Percentiles rank a stretch among this genome's conserved stretches.
Conservation (phyloP, 2,888 invertebrate species). For the Lycia hirtaria region DNA sequence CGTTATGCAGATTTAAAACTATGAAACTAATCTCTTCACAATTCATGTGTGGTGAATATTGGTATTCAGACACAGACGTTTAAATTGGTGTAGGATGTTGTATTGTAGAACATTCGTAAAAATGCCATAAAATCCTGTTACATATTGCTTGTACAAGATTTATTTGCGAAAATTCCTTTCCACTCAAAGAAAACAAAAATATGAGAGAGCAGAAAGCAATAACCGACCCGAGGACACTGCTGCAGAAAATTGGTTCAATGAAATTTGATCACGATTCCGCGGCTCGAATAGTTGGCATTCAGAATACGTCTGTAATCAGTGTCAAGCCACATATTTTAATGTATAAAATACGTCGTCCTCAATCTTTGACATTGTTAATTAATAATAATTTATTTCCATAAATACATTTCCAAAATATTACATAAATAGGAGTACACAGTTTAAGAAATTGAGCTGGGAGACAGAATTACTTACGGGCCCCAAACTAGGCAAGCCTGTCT, state of each 20-base stretch:
- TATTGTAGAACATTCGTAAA: slow-evolving; percentile 1
- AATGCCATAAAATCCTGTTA: slow-evolving; percentile 23
- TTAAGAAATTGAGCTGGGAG: too few species aligned
- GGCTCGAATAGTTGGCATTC: slow-evolving; percentile 42
- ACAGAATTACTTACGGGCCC: too few species aligned
- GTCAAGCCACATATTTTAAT: slow-evolving; percentile 16
- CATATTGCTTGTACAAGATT: slow-evolving; percentile 27
- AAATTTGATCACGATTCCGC: slow-evolving; percentile 52
- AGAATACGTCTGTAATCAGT: slow-evolving; percentile 40
- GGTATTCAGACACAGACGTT: too few species aligned
- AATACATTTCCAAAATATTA: too few species aligned
- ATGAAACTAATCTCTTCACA: too few species aligned
- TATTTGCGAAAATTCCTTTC: slow-evolving; percentile 24
- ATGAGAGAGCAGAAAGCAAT: slow-evolving; percentile 30
- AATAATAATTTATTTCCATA: too few species aligned
- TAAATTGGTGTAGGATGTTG: neutral
- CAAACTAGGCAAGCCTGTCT: too few species aligned
- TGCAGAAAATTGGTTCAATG: slow-evolving; percentile 51
- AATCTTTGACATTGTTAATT: neutral
- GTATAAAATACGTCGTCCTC: slow-evolving; percentile 3
- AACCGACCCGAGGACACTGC: slow-evolving; percentile 35
- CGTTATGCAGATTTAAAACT: too few species aligned
- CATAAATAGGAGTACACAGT: too few species aligned
- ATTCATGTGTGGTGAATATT: too few species aligned
- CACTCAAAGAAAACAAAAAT: slow-evolving; percentile 31